Conservation (phyloP, 2,113 vertebrate genomes). For the Cepphus grylle region DNA sequence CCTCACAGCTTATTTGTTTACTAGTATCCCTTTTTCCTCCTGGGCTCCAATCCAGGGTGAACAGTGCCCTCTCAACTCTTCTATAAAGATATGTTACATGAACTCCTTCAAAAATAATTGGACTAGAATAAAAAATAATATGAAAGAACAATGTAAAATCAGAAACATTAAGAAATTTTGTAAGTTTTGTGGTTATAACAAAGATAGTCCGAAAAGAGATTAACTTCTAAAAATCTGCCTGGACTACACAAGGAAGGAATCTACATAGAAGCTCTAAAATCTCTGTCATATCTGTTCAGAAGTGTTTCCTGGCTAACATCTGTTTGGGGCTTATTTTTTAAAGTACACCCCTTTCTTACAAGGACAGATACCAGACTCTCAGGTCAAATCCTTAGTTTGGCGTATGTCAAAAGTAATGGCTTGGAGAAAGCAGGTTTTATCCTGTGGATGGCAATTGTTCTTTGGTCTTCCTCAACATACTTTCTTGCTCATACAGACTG, state of each 20-base stretch:
- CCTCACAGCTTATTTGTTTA: neutral
- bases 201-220: neutral
- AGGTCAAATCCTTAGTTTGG: neutral
- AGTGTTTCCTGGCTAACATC: neutral
- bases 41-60: neutral
- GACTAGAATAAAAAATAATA: neutral
- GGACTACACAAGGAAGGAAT: neutral
- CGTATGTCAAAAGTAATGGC: neutral
- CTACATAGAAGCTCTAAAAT: neutral
- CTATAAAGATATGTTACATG: neutral
- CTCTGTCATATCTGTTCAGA: neutral
- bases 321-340: neutral
- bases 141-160: neutral
- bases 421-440: neutral
- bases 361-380: neutral
- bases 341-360: neutral
- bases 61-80: neutral
- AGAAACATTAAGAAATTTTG: neutral
- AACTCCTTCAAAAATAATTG: neutral
- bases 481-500: neutral
- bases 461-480: neutral
- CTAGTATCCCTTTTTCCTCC: neutral
- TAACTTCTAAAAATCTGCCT: neutral
- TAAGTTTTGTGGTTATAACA: neutral
- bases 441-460: neutral